Base-by-base conservation (phyloP, 1,140 invertebrate species). In the Pseudomyrmex cubaensis region DNA sequence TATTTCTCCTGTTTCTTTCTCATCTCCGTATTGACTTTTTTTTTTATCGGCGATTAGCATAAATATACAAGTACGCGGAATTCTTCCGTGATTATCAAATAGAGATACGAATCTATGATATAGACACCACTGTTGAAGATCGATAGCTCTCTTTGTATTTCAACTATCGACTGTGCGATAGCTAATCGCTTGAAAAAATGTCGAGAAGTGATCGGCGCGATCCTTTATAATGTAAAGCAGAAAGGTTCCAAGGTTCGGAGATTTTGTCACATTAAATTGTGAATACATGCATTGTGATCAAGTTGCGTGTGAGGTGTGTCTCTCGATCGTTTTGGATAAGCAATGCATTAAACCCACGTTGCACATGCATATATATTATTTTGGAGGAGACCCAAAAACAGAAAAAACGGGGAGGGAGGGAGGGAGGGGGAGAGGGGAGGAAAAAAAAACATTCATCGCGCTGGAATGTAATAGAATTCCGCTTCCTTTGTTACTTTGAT, bases 21-120 rank as follows among this genome's bases (percentile, higher is more conserved):
- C 48, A 82, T 82, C 78, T 57, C 70, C 17, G 78, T 82, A 82
- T 82, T 82, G 78, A 82, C 78, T 70, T 25, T 25, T 25, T 25
- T 25, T 75, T 57, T 82, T 82, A 82, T 82, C 78, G 57, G 59
- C 70, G 48, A 82, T 82, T 70, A 59, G 61, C 78, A 59, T 59
- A 52, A 80, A 70, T 66, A 66, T 50, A 67, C 76, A 80, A 35
- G 70, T 80, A 70, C 62, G 67, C 54, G 54, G 66, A 20, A 66
- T 66, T 72, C 72, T 80, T 80, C 76, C 66, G 54, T 80, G 70
- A 80, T 66, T 54, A 72, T 80, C 76, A 52, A 50, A 10, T 48
- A 78, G 66, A 78, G 66, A 20, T 56, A 66, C 62, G 15, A 48
- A 78, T 54, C 20, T 20, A 20, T 0, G 0, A 20, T 20, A 15